Base-by-base conservation (phyloP, 2,888 invertebrate species). In the Eueremaeus valkanovi region DNA sequence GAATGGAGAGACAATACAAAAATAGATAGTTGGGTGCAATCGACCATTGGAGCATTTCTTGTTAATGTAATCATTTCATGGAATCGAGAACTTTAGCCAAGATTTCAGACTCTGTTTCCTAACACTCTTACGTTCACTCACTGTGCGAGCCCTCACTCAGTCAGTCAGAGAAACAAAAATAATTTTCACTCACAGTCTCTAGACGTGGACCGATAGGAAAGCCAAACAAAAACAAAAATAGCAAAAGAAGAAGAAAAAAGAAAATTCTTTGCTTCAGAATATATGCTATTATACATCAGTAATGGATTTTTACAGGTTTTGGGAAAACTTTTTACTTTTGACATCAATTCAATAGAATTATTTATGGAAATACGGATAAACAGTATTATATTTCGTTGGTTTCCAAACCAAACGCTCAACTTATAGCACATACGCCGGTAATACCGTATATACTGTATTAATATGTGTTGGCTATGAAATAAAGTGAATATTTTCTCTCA, bases 321-420 rank as follows among this genome's bases (percentile, higher is more conserved):
- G 45, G 45, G 45, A 16, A 45, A 45, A 45, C 0, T 31, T 18
- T 58, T 58, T 9, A 58, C 55, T 58, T 29, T 31, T 58, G 58
- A 58, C 58, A 58, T 58, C 58, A 58, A 58, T 58, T 58, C 58
- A 58, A 58, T 58, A 16, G 58, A 58, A 58, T 58, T 58, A 58
- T 58, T 58, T 58, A 58, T 58, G 58, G 58, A 58, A 58, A 58
- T 58, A 58, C 58, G 58, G 58, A 58, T 58, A 58, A 58, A 58
- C 58, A 58, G 16, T 58, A 58, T 58, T 58, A 58, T 58, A 58
- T 58, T 58, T 58, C 58, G n/a, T n/a, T n/a, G n/a, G n/a, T n/a
- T n/a, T n/a, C n/a, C n/a, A n/a, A n/a, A n/a, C n/a, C n/a, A n/a
- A n/a, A n/a, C n/a, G 13, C 16, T 29, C 16, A 11, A 6, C 11